Base-by-base conservation (phyloP, 2,113 vertebrate genomes). In the Petroica traversi region DNA sequence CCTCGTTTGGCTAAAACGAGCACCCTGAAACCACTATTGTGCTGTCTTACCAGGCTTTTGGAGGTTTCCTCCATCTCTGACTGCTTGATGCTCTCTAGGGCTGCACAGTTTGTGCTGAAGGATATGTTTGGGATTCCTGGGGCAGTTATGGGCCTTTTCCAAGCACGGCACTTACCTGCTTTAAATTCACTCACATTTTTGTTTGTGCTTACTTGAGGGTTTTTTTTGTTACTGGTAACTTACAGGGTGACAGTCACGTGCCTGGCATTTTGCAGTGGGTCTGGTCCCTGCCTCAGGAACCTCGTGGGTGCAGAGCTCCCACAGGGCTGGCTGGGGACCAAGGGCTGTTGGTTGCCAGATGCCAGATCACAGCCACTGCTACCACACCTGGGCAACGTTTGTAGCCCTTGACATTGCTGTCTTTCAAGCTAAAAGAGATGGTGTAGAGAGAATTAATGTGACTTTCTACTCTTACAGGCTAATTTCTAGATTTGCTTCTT, bases 181-280 rank as follows among this genome's bases (percentile, higher is more conserved):
- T 81, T 82, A 88, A 71, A 68, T 48, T 75, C 79, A 46, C 34
- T 33, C 59, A 17, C 45, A 4, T 36, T 29, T 80, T 79, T 67
- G 9, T 34, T 58, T n/a, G 12, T 48, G 23, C 23, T 71, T 71
- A 23, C 24, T 18, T 59, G 12, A 28, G 2, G 2, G 11, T 19
- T 83, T 48, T 75, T 75, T 33, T 25, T 54, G 23, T 38, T 24
- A 3, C 11, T 15, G 12, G 18, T 19, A 22, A 25, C 72, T 72
- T 68, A 16, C 19, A 33, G 29, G n/a, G 40, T 0, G 2, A 16
- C 9, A 36, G 28, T 16, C 31, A 22, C 0, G 0, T 33, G 31
- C 8, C 14, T 71, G 75, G 12, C 20, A 25, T 23, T 76, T 66
- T 66, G 33, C 18, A n/a, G 29, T 54, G 49, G 20, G 20, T 38